Evolutionary conservation across 30 jellyfish, hydroid and myxozoan genomes (phyloP), one percentile per base, ranked within the genome.

Genomic region (Aurelia aurita): DNA sequence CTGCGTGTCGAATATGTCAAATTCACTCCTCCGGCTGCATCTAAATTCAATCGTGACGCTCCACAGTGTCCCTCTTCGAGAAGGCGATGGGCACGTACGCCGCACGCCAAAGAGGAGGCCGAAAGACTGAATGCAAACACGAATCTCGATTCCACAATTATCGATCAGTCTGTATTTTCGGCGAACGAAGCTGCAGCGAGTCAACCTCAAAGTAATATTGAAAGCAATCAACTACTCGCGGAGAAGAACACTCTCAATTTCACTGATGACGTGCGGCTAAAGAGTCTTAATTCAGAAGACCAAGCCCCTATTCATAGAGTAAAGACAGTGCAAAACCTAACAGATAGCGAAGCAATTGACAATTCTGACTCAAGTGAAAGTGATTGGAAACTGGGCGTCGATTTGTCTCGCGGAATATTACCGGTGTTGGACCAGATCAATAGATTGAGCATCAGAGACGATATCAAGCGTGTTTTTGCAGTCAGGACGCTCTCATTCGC

Each of bases 21-120:
- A 19, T 39, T 31, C 31, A 70, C 86, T 7, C 93, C 93, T 12
- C 76, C 35, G 28, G 34, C 55, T 15, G 81, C 58, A n/a, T 10
- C 49, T 20, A 70, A 75, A 28, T 13, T 64, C 20, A 25, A 5
- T 44, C 59, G 18, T 64, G 12, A 22, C 2, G 81, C 45, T 8
- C 82, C 85, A 13, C 61, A 58, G 34, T 29, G 93, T n/a, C 93
- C 93, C 5, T 26, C 69, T 6, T 15, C 62, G 13, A 43, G 73
- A 39, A 69, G 93, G 2, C 72, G 80, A 19, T 83, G 86, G 86
- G 93, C 93, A 23, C 93, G 93, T 39, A 83, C 93, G 10, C 93
- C 93, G 5, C 80, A 71, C 26, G 78, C 93, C 67, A 55, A 83
- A 25, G 77, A 68, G 63, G 81, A 57, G 74, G 76, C 61, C n/a